Conservation (phyloP, 2,113 vertebrate species). For the Mystacornis crossleyi region DNA sequence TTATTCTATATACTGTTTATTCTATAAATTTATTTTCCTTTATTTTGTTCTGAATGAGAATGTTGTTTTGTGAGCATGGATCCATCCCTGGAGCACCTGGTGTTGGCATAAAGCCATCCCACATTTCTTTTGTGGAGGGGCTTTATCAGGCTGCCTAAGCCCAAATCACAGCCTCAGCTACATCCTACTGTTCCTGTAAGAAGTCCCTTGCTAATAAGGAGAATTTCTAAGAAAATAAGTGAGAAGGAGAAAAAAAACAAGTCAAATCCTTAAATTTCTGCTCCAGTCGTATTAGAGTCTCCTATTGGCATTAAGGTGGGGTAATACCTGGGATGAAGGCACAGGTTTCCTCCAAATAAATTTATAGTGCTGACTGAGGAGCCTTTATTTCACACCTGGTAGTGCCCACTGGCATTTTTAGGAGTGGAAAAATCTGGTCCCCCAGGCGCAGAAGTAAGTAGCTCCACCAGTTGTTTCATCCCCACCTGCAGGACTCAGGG, state of each 20-base stretch:
- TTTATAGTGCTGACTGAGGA: background rate
- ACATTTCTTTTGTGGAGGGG: fast-evolving
- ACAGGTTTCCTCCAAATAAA: background rate
- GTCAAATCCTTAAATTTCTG: background rate
- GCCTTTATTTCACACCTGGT: background rate
- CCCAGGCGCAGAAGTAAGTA: background rate
- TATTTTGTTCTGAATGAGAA: background rate
- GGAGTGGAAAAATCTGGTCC: background rate
- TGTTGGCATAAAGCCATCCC: background rate
- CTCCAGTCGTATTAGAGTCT: background rate
- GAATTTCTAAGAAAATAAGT: background rate
- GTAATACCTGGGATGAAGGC: background rate
- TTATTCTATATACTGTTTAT: background rate
- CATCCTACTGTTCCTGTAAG: background rate
- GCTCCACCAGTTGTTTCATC: background rate
- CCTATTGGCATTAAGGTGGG: background rate
- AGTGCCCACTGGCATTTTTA: background rate
- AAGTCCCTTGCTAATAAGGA: background rate
- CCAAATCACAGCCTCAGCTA: background rate
- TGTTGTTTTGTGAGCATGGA: fast-evolving
- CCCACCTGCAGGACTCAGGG: background rate
- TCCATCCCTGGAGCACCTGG: background rate
- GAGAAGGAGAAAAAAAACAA: fast-evolving
- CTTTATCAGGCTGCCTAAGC: fast-evolving
- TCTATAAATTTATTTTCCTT: background rate